Evolutionary conservation across 1,140 invertebrate species (phyloP), one percentile per base, ranked within the genome.

Genomic region (Drusus annulatus): DNA sequence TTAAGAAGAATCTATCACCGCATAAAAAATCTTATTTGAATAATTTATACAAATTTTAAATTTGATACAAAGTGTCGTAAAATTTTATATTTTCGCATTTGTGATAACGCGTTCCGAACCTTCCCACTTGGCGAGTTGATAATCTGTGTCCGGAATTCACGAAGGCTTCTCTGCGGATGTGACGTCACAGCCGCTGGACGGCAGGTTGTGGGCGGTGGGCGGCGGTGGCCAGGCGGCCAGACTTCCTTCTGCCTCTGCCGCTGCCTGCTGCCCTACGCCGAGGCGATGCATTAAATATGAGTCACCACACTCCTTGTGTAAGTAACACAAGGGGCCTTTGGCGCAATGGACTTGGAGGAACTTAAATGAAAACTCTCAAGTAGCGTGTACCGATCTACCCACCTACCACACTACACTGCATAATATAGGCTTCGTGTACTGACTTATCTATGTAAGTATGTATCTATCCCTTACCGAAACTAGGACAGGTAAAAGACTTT

Each of bases 231-330:
- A 45, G 36, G 36, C 36, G 36, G 36, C 36, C 25, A 45, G 8
- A 1, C 36, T 13, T 8, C 36, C 36, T 45, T 45, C 36, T 45
- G 36, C 36, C 36, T 45, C 36, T 45, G 10, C 36, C 36, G 8
- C 36, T 45, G 36, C 7, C 36, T 7, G 36, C n/a, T 50, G 50
- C 45, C 68, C 50, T 45, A 45, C 68, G 19, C 52, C 68, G 65
- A 28, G 52, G 68, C 62, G 78, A 74, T 80, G 78, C 78, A 80
- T 80, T 75, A 80, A 80, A 80, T 74, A 69, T 79, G 78, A 80
- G 54, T 75, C 71, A 75, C 78, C 69, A 58, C 50, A 68, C 50
- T 75, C 36, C 56, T 65, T 65, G 23, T 60, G 56, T 23, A 60
- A 60, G 56, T 10, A 60, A 60, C 56, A 60, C 19, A 19, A 19